Percentiles rank a stretch among this genome's conserved stretches.
Conservation (phyloP, 1,140 invertebrate species). For the Musca vetustissima region DNA sequence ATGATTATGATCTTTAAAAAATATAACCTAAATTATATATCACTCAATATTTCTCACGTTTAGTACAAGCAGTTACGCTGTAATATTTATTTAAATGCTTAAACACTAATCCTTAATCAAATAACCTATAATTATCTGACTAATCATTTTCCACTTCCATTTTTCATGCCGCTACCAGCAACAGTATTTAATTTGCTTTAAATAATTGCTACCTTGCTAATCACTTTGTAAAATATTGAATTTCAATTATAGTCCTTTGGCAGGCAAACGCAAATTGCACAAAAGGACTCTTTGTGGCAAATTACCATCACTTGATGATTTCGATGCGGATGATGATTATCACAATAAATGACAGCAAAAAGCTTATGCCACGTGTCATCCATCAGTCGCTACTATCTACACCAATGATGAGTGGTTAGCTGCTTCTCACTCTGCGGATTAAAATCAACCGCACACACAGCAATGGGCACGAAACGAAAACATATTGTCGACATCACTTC, state of each 20-base stretch:
- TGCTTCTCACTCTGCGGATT: too few relatives aligned
- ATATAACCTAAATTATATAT: too few relatives aligned
- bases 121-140: neutral
- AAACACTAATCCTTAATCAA: neutral
- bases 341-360: neutral
- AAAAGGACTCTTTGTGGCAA: constrained; percentile 29
- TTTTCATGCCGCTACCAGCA: neutral
- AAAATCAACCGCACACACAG: too few relatives aligned
- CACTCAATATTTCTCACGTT: neutral
- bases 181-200: neutral
- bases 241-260: constrained; percentile 54
- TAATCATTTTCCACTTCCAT: constrained; percentile 9
- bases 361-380: constrained; percentile 20
- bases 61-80: neutral
- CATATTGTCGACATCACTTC: too few relatives aligned
- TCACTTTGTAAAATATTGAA: constrained; percentile 54
- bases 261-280: constrained; percentile 39
- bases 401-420: too few relatives aligned
- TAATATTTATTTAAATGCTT: constrained; percentile 1
- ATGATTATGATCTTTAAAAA: too few relatives aligned
- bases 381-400: neutral
- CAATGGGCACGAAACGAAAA: too few relatives aligned
- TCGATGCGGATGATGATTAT: constrained; percentile 1
- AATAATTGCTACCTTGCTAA: constrained; percentile 50
- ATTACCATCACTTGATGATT: constrained; percentile 9